Evolutionary conservation across 2,888 invertebrate genomes (phyloP).

Genomic region (Archips xylosteana): DNA sequence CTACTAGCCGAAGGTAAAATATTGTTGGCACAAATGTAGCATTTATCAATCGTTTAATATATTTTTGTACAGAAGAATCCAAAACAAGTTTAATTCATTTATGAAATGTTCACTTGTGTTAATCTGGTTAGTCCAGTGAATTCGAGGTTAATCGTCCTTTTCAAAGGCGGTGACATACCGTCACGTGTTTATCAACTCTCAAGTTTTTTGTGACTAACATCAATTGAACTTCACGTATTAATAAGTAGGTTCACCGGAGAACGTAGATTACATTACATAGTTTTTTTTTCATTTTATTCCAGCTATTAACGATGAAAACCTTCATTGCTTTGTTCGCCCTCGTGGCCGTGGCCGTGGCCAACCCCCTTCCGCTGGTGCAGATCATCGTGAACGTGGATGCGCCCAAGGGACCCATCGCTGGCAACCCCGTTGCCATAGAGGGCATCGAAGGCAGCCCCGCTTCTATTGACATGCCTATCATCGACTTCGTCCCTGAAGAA

Average conservation of each 20-base stretch:
- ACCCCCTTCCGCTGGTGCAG: constrained; percentile 62
- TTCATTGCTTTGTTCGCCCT: constrained; percentile 60
- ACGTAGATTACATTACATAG: no score
- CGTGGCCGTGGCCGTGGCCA: constrained; percentile 61
- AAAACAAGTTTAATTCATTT: background rate
- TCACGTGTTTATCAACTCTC: background rate
- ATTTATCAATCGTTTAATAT: background rate
- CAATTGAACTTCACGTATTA: background rate
- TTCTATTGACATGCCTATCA: constrained; percentile 1
- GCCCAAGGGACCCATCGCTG: constrained; percentile 42
- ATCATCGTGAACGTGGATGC: constrained; percentile 63
- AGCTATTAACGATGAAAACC: constrained; percentile 56
- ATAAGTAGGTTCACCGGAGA: no score
- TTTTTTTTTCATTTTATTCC: constrained; percentile 16
- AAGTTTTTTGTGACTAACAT: background rate
- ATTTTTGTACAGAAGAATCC: background rate
- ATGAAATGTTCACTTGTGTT: background rate
- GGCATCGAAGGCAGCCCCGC: constrained; percentile 4
- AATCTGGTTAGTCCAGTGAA: background rate
- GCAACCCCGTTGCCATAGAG: constrained; percentile 37
- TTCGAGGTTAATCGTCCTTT: background rate
- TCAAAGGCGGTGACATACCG: background rate
- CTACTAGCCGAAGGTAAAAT: background rate
- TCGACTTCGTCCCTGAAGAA: constrained; percentile 19
- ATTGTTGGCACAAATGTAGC: background rate